Base-by-base conservation (phyloP, 1,140 invertebrate genomes). In the Caerostris darwini region DNA sequence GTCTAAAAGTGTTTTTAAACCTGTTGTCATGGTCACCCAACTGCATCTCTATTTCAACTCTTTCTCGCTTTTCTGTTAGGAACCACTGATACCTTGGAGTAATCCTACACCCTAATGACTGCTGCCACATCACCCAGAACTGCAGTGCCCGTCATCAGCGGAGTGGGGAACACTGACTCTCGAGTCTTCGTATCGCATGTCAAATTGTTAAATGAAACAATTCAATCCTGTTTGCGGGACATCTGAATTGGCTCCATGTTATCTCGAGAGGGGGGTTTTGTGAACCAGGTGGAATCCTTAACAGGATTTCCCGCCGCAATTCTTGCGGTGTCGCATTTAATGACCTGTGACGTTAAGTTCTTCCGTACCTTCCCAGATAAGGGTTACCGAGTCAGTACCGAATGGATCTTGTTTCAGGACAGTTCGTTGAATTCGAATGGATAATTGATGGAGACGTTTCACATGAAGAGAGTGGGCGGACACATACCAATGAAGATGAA, bases 181-280 rank as follows among this genome's bases (percentile, higher is more conserved):
- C 7, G 53, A 34, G 8, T 12, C 34, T n/a, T n/a, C 34, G 12
- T 77, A 77, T 53, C 71, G 34, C 71, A 77, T 53, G 71, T 53
- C 71, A 77, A 77, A 77, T 77, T 77, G 71, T 77, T 77, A 77
- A 77, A 50, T 77, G 71, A 77, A 77, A 77, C 71, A 77, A 77
- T 77, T 77, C 71, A 12, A 77, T 77, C 53, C 71, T 14, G 71
- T 50, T 14, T 50, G 71, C 10, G 10, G 34, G 71, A 77, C 71
- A 77, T 77, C 71, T 77, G 71, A 77, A 53, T 77, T 77, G 50
- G 71, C 34, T 77, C 53, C 71, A 8, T 19, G 8, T 77, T 77
- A 34, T 77, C 71, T 34, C 34, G 19, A 77, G 34, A 50, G 34
- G 10, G n/a, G 34, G 19, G 12, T 50, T 50, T 7, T 50, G 71